Base-by-base conservation (phyloP, 2,888 invertebrate genomes). In the Iselma pallidipennis region DNA sequence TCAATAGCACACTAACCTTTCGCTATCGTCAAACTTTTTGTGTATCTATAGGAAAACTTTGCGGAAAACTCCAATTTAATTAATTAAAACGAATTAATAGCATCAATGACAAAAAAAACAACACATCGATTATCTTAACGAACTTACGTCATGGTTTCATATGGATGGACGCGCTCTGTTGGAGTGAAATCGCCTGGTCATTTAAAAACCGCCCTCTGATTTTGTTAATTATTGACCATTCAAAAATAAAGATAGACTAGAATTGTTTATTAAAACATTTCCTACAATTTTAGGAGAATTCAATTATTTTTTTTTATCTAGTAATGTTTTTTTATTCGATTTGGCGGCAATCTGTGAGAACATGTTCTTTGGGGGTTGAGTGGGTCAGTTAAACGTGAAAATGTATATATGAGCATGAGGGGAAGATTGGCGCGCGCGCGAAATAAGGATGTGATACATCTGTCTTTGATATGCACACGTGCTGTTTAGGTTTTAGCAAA, bases 361-460 rank as follows among this genome's bases (percentile, higher is more conserved):
- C 9, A 5, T 45, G 16, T 10, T 42, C 9, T 42, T 45, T 45
- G 10, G 21, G 45, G 45, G 21, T 12, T 45, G 45, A 23, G 9
- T 26, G 62, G 57, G 55, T 62, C 58, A 62, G 58, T 52, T 52
- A 28, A 55, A 53, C 51, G 49, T 62, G 55, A 66, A 63, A 59
- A 51, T 31, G 51, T 60, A 37, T 33, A 33, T 60, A 37, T 33
- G 28, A 57, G 54, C 48, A 57, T 57, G 51, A 54, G 60, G 58
- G 57, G 57, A 49, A 55, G 29, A 54, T 63, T 64, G 64, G 63
- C 64, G 63, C 67, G 68, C 70, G 70, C 67, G 70, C 66, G 63
- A 67, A 67, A 58, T 65, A 55, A 57, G 63, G 58, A 67, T 67
- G 70, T 68, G 68, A 61, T 61, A 66, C 70, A 68, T 70, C 70